Evolutionary conservation across 2,888 invertebrate species (phyloP), one percentile per base, ranked within the genome.

Genomic region (Lydus trimaculatus): DNA sequence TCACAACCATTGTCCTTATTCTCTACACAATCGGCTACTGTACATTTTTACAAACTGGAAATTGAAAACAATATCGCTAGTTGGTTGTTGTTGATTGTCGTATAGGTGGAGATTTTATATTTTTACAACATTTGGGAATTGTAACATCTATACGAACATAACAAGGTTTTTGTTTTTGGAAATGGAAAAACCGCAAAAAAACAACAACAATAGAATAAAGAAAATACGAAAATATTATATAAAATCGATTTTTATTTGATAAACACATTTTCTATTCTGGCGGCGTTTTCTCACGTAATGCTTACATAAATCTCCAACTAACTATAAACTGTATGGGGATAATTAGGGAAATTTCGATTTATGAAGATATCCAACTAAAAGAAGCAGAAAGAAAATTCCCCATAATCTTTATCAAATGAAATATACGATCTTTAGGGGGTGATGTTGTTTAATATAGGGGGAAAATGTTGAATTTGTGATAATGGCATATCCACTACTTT

Each of bases 391-490:
- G 2, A 0, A 43, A 15, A 31, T 31, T 8, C 7, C 2, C 28
- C 13, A 8, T n/a, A 7, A 48, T 48, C 48, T 20, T 20, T 23
- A 43, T 43, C 23, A 9, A 20, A 20, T 23, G 20, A 48, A 48
- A 48, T 48, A 2, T 20, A 5, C 17, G 6, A n/a, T 7, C 17
- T 13, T 13, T 36, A 36, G 1, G n/a, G n/a, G n/a, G 9, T 36
- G 3, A 15, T 17, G 17, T 28, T 43, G 4, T 43, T 43, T 43
- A n/a, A n/a, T 43, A 43, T 20, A 17, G 6, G 17, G 17, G 39
- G n/a, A n/a, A 43, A 43, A 43, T 17, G 39, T 43, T 28, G 61
- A 31, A 61, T 61, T 61, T 13, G 3, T 31, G 61, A 61, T 61
- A 61, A 61, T 33, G 61, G 33, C 61, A 58, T 58, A 25, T 20